phyloP scores from a whole-genome alignment of 2,113 vertebrate genomes.

The Gymnorhina tibicen region DNA sequence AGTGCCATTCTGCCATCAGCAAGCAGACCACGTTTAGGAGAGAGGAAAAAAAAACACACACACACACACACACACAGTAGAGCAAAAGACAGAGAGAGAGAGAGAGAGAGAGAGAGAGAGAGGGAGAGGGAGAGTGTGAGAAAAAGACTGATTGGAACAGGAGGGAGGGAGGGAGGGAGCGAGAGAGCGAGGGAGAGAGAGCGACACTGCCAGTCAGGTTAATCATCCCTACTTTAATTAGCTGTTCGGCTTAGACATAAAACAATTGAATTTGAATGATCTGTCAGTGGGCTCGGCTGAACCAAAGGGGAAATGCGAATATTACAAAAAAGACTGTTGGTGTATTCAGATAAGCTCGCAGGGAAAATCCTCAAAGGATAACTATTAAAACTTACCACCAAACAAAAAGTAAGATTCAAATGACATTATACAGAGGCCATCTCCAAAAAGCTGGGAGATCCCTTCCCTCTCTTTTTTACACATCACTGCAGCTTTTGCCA shows the following conservation, averaged over 20 bases:
- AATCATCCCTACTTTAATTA: constrained; percentile 95
- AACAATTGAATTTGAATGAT: constrained; percentile 90
- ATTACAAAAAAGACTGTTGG: constrained; percentile 83
- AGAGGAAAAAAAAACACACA: constrained; percentile 70
- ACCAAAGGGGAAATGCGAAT: constrained; percentile 84
- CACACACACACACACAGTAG: constrained; percentile 51
- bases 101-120: constrained; percentile 60
- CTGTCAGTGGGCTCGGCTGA: constrained; percentile 84
- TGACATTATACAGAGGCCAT: constrained; percentile 60
- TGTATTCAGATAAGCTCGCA: constrained; percentile 79
- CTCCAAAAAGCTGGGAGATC: constrained; percentile 56
- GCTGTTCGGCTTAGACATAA: constrained; percentile 90
- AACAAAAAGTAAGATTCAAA: constrained; percentile 78
- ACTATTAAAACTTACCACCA: constrained; percentile 81
- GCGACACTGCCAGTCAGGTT: constrained; percentile 87
- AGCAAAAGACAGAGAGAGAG: constrained; percentile 66
- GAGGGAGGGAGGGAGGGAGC: constrained; percentile 66
- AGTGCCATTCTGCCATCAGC: constrained; percentile 89
- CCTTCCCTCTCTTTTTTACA: constrained; percentile 17
- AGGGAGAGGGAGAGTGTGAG: constrained; percentile 68
- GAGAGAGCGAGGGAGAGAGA: constrained; percentile 71
- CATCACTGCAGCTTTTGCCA: not conserved
- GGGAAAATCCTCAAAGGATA: constrained; percentile 81
- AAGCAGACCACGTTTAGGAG: constrained; percentile 85
- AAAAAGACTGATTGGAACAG: constrained; percentile 73